Conservation (phyloP, 1,140 invertebrate species). For the Heliothis subflexa region DNA sequence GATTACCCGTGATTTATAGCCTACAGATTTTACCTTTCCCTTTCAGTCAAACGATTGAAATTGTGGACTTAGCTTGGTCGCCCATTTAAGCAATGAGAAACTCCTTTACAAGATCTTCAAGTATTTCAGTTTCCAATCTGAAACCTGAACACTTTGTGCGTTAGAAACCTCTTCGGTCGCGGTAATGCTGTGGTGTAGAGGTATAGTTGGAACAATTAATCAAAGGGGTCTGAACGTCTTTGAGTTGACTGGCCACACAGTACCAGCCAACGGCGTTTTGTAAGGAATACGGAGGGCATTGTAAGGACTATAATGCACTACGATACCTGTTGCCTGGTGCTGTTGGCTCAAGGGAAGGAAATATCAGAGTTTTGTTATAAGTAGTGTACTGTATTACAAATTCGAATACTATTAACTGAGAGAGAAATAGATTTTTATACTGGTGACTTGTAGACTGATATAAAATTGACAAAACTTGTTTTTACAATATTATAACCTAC, state of each 20-base stretch:
- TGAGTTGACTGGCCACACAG: not conserved
- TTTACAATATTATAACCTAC: too few relatives aligned
- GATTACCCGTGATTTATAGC: too few relatives aligned
- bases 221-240: constrained; percentile 11
- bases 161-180: not conserved
- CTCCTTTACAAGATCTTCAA: not conserved
- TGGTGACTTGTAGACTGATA: too few relatives aligned
- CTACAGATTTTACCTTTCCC: too few relatives aligned
- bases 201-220: not conserved
- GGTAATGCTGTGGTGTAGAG: not conserved
- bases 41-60: too few relatives aligned
- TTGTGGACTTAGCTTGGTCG: too few relatives aligned
- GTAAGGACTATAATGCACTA: not conserved
- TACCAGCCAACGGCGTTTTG: not conserved
- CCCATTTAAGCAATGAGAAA: too few relatives aligned
- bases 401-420: too few relatives aligned
- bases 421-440: too few relatives aligned
- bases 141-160: not conserved
- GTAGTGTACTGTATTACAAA: too few relatives aligned
- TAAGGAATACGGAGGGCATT: not conserved
- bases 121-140: not conserved
- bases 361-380: not conserved
- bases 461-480: too few relatives aligned
- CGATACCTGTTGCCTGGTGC: constrained; percentile 1
- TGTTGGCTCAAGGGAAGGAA: too few relatives aligned